Evolutionary conservation across 2,888 invertebrate genomes (phyloP).

Genomic region (Drosophila dives): DNA sequence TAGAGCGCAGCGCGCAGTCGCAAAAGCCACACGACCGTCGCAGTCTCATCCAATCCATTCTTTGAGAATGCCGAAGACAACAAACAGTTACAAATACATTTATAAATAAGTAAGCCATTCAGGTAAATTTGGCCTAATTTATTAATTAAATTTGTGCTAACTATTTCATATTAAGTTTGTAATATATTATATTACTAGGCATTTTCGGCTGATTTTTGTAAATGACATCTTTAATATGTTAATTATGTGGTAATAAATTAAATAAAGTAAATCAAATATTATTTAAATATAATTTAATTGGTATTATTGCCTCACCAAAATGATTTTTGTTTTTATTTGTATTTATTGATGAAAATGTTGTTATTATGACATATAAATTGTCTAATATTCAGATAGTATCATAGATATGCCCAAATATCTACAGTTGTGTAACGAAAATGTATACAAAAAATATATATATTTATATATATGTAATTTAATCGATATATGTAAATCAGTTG

Average conservation of each 20-base stretch:
- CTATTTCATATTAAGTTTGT: not conserved
- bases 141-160: not conserved
- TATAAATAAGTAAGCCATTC: not conserved
- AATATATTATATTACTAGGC: not conserved
- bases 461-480: not conserved
- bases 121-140: not conserved
- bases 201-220: not conserved
- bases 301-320: not conserved
- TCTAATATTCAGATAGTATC: not conserved
- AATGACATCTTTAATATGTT: not conserved
- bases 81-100: not conserved
- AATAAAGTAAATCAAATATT: not conserved
- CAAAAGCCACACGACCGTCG: conserved; percentile 3
- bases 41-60: not conserved
- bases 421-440: not conserved
- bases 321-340: not conserved
- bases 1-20: conserved; percentile 15
- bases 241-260: not conserved
- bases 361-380: not conserved
- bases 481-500: not conserved
- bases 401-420: not conserved
- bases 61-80: not conserved
- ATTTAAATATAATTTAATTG: not conserved
- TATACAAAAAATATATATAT: no score
- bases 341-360: not conserved